Evolutionary conservation across 1,140 invertebrate genomes (phyloP).

Genomic region (Eufriesea mexicana): DNA sequence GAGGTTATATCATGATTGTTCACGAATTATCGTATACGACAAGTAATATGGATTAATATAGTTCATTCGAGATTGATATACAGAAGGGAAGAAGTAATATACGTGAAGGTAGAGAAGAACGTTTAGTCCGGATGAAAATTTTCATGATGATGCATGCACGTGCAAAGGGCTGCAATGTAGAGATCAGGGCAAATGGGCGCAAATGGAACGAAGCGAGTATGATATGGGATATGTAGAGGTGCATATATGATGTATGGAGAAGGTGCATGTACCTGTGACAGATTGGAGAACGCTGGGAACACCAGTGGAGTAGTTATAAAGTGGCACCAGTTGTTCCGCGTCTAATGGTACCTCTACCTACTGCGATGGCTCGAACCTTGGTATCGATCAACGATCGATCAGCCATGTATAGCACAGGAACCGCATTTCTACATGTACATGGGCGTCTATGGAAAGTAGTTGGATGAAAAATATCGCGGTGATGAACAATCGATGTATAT

Average conservation of each 20-base stretch:
- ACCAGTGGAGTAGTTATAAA: neutral
- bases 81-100: no score
- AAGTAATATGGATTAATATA: no score
- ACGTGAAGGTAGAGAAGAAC: no score
- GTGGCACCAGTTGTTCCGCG: neutral
- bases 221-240: neutral
- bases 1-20: no score
- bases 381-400: conserved; percentile 8
- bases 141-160: neutral
- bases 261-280: neutral
- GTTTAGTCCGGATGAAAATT: neutral
- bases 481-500: neutral
- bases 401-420: neutral
- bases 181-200: neutral
- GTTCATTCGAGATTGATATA: no score
- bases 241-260: neutral
- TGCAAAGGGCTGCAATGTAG: neutral
- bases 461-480: neutral
- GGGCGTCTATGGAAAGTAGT: conserved; percentile 56
- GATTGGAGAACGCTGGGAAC: neutral
- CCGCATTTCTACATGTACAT: neutral
- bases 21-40: no score
- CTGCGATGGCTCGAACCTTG: neutral
- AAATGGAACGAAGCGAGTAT: neutral
- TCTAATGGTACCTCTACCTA: neutral